Conservation (phyloP, 2,888 invertebrate genomes). For the Tachina fera region DNA sequence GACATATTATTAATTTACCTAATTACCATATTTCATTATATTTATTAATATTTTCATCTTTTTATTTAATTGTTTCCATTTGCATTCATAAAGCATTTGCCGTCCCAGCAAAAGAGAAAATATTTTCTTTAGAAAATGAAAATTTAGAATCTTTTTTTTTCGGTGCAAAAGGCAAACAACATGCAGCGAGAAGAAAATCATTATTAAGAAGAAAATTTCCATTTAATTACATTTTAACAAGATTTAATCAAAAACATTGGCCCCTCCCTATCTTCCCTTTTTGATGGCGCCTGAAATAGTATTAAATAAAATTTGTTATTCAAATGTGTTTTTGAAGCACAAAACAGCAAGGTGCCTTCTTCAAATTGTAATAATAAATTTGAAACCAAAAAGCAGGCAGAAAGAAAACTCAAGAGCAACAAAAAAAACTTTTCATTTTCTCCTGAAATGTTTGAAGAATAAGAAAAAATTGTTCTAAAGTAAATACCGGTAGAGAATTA, state of each 20-base stretch:
- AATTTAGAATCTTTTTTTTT: background rate
- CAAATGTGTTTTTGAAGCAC: conserved; percentile 50
- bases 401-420: conserved; percentile 22
- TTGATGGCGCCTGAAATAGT: conserved; percentile 8
- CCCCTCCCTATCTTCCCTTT: background rate
- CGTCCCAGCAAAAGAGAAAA: background rate
- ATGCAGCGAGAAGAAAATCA: background rate
- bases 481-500: conserved; percentile 30
- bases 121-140: conserved; percentile 4
- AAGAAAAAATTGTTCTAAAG: conserved; percentile 38
- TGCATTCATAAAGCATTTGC: conserved; percentile 21
- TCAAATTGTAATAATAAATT: conserved; percentile 50
- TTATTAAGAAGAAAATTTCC: conserved; percentile 56
- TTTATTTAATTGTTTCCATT: conserved; percentile 49
- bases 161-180: background rate
- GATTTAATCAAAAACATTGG: conserved; percentile 57
- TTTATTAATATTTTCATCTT: conserved; percentile 45
- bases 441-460: conserved; percentile 24
- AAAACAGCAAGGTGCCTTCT: conserved; percentile 42
- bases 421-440: conserved; percentile 27
- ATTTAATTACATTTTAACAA: conserved; percentile 69
- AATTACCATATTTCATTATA: conserved; percentile 51
- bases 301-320: conserved; percentile 60
- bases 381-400: conserved; percentile 24
- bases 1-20: conserved; percentile 46